Evolutionary conservation across 1,140 invertebrate genomes (phyloP).

Genomic region (Bombyx mandarina): DNA sequence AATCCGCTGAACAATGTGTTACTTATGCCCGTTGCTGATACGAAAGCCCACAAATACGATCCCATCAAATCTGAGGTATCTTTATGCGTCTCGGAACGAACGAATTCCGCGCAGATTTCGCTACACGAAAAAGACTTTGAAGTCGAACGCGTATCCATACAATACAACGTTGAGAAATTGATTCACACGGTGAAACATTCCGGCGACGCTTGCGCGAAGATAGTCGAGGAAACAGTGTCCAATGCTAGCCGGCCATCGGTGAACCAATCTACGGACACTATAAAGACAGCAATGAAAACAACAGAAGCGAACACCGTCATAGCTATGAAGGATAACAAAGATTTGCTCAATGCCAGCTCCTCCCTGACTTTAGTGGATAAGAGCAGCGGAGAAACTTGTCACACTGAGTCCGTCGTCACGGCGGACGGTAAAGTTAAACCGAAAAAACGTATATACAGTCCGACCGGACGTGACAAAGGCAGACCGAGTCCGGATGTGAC

Average conservation of each 20-base stretch:
- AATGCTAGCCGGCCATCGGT: constrained; percentile 22
- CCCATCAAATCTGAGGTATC: constrained; percentile 20
- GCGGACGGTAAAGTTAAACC: constrained; percentile 15
- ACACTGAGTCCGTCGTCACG: constrained; percentile 26
- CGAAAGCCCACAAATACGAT: constrained; percentile 36
- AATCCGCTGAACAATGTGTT: constrained; percentile 56
- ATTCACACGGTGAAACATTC: constrained; percentile 10
- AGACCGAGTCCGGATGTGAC: constrained; percentile 23
- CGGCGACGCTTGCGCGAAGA: constrained; percentile 13
- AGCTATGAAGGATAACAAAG: constrained; percentile 43
- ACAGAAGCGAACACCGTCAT: constrained; percentile 47
- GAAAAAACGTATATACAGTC: constrained; percentile 37
- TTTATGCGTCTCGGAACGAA: constrained; percentile 6
- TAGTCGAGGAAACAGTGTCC: constrained; percentile 13
- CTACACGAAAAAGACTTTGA: constrained; percentile 16
- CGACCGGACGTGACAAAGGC: constrained; percentile 15
- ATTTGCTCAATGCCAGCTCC: constrained; percentile 37
- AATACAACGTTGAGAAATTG: constrained; percentile 21
- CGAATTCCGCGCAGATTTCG: constrained; percentile 1
- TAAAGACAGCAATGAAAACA: constrained; percentile 21
- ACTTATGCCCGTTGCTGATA: constrained; percentile 21
- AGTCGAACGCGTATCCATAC: constrained; percentile 18
- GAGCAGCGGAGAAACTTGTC: constrained; percentile 12
- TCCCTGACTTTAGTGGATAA: constrained; percentile 50
- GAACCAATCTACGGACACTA: constrained; percentile 24